phyloP scores from a whole-genome alignment of 2,888 invertebrate genomes.

The Caenorhabditis angaria region DNA sequence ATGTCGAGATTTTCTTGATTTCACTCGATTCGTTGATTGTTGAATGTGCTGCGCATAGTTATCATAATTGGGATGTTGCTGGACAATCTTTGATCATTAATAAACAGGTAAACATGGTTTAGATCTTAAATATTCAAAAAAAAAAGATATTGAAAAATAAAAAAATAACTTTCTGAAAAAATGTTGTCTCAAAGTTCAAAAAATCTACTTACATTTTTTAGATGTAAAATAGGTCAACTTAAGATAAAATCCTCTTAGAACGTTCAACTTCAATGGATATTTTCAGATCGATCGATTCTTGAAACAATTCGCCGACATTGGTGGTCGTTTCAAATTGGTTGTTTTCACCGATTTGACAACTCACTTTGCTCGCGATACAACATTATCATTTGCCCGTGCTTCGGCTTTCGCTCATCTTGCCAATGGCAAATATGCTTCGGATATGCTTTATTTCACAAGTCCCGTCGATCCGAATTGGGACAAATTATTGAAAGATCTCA shows the following conservation, averaged over 20 bases:
- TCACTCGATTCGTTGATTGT: constrained; percentile 67
- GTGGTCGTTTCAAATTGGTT: constrained; percentile 68
- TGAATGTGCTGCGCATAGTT: constrained; percentile 67
- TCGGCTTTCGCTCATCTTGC: constrained; percentile 58
- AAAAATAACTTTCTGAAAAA: too few species aligned
- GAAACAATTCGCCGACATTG: constrained; percentile 59
- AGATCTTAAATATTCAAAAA: not conserved
- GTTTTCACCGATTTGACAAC: constrained; percentile 65
- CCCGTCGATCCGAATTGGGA: constrained; percentile 66
- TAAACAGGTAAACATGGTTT: constrained; percentile 52
- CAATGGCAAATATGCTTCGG: constrained; percentile 39
- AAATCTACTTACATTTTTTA: not conserved
- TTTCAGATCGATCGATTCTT: constrained; percentile 66
- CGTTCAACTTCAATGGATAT: not conserved
- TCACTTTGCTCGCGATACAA: constrained; percentile 62
- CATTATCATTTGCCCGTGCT: constrained; percentile 62
- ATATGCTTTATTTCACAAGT: constrained; percentile 58
- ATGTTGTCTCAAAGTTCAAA: too few species aligned
- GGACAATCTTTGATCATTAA: constrained; percentile 68
- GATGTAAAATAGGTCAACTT: too few species aligned
- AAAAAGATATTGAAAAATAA: too few species aligned
- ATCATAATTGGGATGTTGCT: constrained; percentile 70
- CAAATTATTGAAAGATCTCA: constrained; percentile 62
- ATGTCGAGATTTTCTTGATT: constrained; percentile 71
- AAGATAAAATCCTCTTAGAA: not conserved